A percentile compares a stretch with the other conserved stretches of the same genome.
Evolutionary conservation across 2,797 vertebrate species (phyloP).

Genomic region (Scomberomorus guttatus): DNA sequence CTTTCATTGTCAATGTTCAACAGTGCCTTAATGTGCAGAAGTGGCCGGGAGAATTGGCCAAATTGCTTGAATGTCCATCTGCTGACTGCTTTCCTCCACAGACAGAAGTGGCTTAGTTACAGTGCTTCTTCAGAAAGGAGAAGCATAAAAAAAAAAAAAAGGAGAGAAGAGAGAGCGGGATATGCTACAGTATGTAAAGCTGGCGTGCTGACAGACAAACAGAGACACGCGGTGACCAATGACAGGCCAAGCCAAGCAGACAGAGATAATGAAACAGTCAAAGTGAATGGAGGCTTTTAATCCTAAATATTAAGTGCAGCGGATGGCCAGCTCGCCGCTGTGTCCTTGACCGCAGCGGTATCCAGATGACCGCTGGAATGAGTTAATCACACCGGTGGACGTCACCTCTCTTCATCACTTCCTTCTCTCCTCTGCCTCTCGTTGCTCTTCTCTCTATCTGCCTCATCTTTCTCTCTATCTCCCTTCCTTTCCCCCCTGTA

Average conservation of each 20-base stretch:
- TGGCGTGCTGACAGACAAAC: conserved; percentile 16
- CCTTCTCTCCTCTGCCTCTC: conserved; percentile 36
- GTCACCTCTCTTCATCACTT: conserved; percentile 58
- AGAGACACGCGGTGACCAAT: conserved; percentile 10
- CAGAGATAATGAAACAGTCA: conserved; percentile 45
- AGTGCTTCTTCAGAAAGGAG: neutral
- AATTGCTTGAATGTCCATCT: conserved; percentile 43
- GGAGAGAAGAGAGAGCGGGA: neutral
- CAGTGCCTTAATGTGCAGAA: conserved; percentile 61
- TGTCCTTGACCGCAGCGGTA: conserved; percentile 66
- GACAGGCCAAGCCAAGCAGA: conserved; percentile 21
- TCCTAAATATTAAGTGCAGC: conserved; percentile 62
- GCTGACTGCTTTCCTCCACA: conserved; percentile 25
- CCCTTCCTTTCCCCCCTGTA: conserved; percentile 43
- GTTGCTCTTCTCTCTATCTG: conserved; percentile 34
- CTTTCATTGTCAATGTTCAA: conserved; percentile 65
- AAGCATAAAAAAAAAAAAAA: neutral
- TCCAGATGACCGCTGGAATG: conserved; percentile 67
- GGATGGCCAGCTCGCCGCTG: conserved; percentile 10
- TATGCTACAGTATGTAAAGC: conserved; percentile 13
- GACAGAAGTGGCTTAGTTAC: conserved; percentile 12
- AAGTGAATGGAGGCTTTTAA: conserved; percentile 58
- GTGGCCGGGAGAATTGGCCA: conserved; percentile 31
- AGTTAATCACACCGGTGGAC: conserved; percentile 60
- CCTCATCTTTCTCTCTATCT: conserved; percentile 40